Base-by-base conservation (phyloP, 2,113 vertebrate genomes). In the Saccopteryx bilineata region DNA sequence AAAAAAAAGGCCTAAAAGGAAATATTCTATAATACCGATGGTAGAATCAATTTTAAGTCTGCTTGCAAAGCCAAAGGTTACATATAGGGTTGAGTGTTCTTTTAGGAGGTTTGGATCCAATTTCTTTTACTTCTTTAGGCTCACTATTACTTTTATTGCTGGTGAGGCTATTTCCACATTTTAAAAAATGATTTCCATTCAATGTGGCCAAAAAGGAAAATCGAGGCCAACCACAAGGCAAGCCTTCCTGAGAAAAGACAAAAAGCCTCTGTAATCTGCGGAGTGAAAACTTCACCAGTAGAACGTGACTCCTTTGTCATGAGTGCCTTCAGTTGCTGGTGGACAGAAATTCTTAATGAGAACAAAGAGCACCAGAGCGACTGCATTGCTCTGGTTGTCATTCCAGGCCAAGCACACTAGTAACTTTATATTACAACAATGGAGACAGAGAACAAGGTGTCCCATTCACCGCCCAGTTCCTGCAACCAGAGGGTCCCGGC, bases 361-460 rank as follows among this genome's bases (percentile, higher is more conserved):
- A 98, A 97, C 96, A 96, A 98, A 96, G 71, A 93, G 31, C 86
- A 71, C 12, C 8, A n/a, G 93, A 91, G 93, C 10, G 48, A 8
- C 83, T 80, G 58, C 71, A 86, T 28, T 0, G 13, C 23, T 78
- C 46, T 76, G 84, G 83, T 63, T 90, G 91, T 92, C 66, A 82
- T 39, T 63, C 52, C 52, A 78, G 94, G 58, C 90, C 93, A 63
- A 86, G 75, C 54, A 90, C 24, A 33, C 0, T 14, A 39, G 86
- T 75, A 96, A 76, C 95, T 95, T 95, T 94, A 97, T 87, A 96
- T 92, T 66, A 88, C 26, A 89, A 69, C 61, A 93, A 93, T 10
- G 76, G 79, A 74, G 28, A 93, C 96, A 87, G 46, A 84, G 98
- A 97, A 97, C 54, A 95, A 97, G 65, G 17, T 94, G 92, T 96